Conservation (phyloP, 2,797 vertebrate genomes). For the Danio tinwini region DNA sequence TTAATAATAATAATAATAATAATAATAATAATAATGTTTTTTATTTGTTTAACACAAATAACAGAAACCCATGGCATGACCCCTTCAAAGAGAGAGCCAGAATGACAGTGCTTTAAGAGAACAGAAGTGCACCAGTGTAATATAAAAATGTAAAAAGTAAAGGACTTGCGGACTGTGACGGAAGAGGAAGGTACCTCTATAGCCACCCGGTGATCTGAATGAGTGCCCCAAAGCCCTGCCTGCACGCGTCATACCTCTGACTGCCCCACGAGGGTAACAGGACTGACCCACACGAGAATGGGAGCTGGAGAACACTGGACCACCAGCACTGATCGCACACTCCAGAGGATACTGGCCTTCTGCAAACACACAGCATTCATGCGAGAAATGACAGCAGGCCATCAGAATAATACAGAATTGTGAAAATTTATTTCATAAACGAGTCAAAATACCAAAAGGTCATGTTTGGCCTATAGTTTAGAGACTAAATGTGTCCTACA, state of each 20-base stretch:
- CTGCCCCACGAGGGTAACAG: constrained; percentile 80
- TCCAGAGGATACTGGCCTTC: constrained; percentile 80
- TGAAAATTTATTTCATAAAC: background rate
- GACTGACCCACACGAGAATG: constrained; percentile 80
- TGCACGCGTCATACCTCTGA: constrained; percentile 85
- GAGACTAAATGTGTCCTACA: too few species aligned
- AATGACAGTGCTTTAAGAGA: background rate
- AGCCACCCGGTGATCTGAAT: constrained; percentile 81
- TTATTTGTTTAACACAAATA: too few species aligned
- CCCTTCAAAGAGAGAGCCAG: too few species aligned
- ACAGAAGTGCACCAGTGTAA: background rate
- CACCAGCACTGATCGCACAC: constrained; percentile 80
- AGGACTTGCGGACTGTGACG: background rate
- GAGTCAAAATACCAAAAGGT: background rate
- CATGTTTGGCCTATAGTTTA: too few species aligned
- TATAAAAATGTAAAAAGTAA: background rate
- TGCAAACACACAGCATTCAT: constrained; percentile 54
- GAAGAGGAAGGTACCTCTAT: constrained; percentile 80
- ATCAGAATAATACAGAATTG: too few species aligned
- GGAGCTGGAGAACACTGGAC: constrained; percentile 66
- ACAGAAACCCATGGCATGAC: too few species aligned
- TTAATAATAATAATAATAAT: too few species aligned
- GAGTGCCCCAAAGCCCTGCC: constrained; percentile 80
- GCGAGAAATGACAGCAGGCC: too few species aligned
- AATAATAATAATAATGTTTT: too few species aligned